phyloP scores from a whole-genome alignment of 2,888 invertebrate genomes.

The Polia nebulosa region DNA sequence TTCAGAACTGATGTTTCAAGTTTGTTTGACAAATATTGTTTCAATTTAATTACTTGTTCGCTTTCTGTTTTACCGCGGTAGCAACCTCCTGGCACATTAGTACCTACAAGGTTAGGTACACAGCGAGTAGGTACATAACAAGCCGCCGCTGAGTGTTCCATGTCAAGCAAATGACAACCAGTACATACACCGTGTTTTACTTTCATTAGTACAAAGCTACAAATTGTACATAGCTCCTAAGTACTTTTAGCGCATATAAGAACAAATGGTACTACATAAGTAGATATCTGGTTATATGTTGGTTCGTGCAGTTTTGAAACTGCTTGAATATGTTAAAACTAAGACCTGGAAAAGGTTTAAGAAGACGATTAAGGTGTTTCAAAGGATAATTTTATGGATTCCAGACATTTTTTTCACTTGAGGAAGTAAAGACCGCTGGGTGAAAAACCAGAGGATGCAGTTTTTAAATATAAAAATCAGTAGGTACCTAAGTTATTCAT shows the following conservation, averaged over 20 bases:
- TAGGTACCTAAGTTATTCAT: neutral
- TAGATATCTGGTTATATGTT: neutral
- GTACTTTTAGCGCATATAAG: neutral
- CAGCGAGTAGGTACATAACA: constrained; percentile 26
- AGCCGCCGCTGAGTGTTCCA: constrained; percentile 28
- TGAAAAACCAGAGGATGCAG: neutral
- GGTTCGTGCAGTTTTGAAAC: neutral
- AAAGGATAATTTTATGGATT: too few relatives aligned
- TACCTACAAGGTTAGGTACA: constrained; percentile 27
- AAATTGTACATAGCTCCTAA: constrained; percentile 25
- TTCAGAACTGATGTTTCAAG: constrained; percentile 39
- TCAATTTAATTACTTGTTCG: constrained; percentile 61
- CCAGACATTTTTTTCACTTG: neutral
- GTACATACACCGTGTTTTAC: constrained; percentile 28
- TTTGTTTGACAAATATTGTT: constrained; percentile 58
- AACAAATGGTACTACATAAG: neutral
- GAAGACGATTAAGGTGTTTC: neutral
- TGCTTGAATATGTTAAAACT: neutral
- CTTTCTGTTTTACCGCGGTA: constrained; percentile 49
- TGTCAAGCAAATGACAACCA: constrained; percentile 44
- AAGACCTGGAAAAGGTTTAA: neutral
- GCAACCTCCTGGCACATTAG: constrained; percentile 30
- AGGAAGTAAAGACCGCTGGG: neutral
- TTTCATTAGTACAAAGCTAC: constrained; percentile 44
- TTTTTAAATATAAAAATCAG: neutral